These are phyloP conservation scores for Syrphus vitripennis DNA, from an alignment of 2,888 invertebrate genomes.

Conservation along the genomic window DNA sequence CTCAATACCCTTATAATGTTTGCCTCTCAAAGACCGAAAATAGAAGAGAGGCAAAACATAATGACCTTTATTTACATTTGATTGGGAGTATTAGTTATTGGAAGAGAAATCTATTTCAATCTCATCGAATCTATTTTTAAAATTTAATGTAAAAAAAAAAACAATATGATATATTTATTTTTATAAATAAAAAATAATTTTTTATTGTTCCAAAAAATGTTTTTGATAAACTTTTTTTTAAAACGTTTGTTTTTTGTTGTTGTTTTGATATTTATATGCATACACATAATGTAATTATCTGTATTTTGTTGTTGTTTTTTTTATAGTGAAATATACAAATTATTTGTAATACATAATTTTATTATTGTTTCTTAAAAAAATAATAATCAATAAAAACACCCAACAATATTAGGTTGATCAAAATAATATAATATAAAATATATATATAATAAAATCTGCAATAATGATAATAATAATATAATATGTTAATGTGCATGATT, in stretches of 20 bases:
- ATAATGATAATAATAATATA: slow-evolving; percentile 67
- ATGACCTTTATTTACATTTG: too few relatives aligned
- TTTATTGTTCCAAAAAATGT: slow-evolving; percentile 72
- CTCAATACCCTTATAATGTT: too few relatives aligned
- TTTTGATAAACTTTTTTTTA: slow-evolving; percentile 69
- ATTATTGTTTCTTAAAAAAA: slow-evolving; percentile 69
- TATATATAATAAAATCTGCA: slow-evolving; percentile 70
- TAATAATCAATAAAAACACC: slow-evolving; percentile 71
- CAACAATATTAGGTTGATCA: slow-evolving; percentile 67
- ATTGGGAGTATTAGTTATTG: too few relatives aligned
- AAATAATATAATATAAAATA: slow-evolving; percentile 71
- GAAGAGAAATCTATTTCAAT: background rate
- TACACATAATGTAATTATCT: slow-evolving; percentile 67
- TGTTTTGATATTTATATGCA: slow-evolving; percentile 66
- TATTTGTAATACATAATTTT: slow-evolving; percentile 61
- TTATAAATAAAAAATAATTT: slow-evolving; percentile 71
- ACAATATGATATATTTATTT: slow-evolving; percentile 42
- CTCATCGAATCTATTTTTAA: background rate
- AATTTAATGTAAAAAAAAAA: background rate
- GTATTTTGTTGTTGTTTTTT: slow-evolving; percentile 58
- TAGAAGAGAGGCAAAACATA: too few relatives aligned
- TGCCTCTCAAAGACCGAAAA: too few relatives aligned
- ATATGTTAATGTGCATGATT: slow-evolving; percentile 71
- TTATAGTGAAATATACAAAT: slow-evolving; percentile 71
- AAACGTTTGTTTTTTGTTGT: slow-evolving; percentile 35